These are phyloP conservation scores for Pipistrellus nathusii DNA, from an alignment of 2,797 vertebrate genomes.

Conservation along the genomic window DNA sequence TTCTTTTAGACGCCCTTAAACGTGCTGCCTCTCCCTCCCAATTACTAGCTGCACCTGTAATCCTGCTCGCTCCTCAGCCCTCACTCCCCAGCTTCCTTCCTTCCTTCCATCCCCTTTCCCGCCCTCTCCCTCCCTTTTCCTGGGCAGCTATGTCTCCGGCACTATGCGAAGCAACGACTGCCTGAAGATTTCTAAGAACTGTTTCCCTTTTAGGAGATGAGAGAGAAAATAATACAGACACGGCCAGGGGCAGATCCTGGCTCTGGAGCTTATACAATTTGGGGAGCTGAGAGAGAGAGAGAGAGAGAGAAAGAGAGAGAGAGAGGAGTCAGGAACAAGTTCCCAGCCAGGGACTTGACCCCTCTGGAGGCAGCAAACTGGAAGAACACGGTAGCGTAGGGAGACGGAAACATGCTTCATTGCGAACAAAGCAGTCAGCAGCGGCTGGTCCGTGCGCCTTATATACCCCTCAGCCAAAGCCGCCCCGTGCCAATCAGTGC, in stretches of 20 bases:
- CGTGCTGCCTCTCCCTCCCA: neutral
- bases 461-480: too few relatives aligned
- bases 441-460: too few relatives aligned
- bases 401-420: accelerated
- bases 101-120: neutral
- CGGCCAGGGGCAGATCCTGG: neutral
- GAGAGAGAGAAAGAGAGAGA: too few relatives aligned
- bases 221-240: neutral
- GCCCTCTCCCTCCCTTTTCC: neutral
- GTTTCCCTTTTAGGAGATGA: neutral
- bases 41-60: accelerated
- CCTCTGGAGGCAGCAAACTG: too few relatives aligned
- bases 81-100: neutral
- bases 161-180: neutral
- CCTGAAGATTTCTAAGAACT: neutral
- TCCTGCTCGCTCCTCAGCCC: too few relatives aligned
- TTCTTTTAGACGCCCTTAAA: accelerated
- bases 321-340: too few relatives aligned
- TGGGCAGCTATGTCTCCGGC: neutral
- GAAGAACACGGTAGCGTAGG: too few relatives aligned
- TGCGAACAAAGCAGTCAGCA: too few relatives aligned
- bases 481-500: too few relatives aligned
- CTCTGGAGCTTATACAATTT: neutral
- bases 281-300: neutral
- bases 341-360: too few relatives aligned